phyloP scores from a whole-genome alignment of 2,888 invertebrate species.

The Cancer borealis region DNA sequence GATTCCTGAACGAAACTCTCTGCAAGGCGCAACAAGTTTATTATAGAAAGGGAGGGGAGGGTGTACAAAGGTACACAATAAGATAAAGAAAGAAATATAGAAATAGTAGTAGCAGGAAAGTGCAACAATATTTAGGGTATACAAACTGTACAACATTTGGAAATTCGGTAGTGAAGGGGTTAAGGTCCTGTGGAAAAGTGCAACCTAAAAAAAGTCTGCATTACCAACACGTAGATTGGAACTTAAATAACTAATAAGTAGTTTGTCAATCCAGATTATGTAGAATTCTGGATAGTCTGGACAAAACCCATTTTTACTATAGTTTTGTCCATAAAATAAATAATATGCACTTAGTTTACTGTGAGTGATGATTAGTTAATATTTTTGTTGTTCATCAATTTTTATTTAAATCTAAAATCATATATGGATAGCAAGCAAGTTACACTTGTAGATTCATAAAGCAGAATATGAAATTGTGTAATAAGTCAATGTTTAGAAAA shows the following conservation, averaged over 20 bases:
- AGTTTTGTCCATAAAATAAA: conserved; percentile 6
- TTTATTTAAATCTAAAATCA: not conserved
- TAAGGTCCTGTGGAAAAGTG: not conserved
- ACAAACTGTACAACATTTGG: too few relatives aligned
- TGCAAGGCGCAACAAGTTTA: too few relatives aligned
- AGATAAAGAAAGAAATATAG: too few relatives aligned
- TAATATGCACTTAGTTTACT: not conserved
- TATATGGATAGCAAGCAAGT: not conserved
- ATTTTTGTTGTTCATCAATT: not conserved
- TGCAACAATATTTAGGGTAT: too few relatives aligned
- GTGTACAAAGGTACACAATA: too few relatives aligned
- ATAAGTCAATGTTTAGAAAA: not conserved
- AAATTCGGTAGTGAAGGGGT: not conserved
- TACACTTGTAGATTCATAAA: not conserved
- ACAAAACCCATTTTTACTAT: not conserved
- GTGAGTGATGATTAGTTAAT: conserved; percentile 7
- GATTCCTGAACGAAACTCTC: too few relatives aligned
- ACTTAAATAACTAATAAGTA: not conserved
- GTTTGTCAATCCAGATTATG: not conserved
- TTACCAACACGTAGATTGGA: not conserved
- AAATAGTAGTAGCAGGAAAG: too few relatives aligned
- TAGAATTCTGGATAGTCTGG: not conserved
- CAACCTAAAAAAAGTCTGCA: not conserved
- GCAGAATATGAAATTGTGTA: not conserved
- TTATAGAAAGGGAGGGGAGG: too few relatives aligned